Evolutionary conservation across 2,797 vertebrate species (phyloP).

Genomic region (Tenualosa thibaudeaui): DNA sequence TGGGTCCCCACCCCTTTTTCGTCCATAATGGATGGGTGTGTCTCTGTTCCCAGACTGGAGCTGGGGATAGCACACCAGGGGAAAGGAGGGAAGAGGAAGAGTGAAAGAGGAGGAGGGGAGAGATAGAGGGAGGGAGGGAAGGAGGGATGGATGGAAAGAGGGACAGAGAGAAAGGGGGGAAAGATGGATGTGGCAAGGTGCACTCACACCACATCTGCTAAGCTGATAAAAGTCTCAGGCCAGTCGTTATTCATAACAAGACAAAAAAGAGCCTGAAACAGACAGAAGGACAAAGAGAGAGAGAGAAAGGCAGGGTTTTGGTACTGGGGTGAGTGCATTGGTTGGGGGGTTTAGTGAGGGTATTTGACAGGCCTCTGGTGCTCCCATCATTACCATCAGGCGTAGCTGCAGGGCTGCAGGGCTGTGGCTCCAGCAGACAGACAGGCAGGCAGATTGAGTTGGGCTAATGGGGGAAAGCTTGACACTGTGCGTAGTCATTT

Average conservation of each 20-base stretch:
- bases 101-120: constrained; percentile 52
- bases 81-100: constrained; percentile 38
- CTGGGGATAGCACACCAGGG: constrained; percentile 26
- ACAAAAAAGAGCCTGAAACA: background rate
- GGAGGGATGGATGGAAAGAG: constrained; percentile 40
- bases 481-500: constrained; percentile 73
- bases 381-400: constrained; percentile 71
- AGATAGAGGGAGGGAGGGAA: constrained; percentile 38
- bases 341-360: constrained; percentile 46
- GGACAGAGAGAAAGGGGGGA: constrained; percentile 32
- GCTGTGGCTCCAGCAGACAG: constrained; percentile 62
- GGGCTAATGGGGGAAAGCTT: constrained; percentile 67
- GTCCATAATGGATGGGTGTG: constrained; percentile 70
- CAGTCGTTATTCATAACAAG: background rate
- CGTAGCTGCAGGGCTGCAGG: constrained; percentile 66
- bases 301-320: constrained; percentile 30
- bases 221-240: background rate
- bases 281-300: constrained; percentile 26
- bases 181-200: constrained; percentile 9
- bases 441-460: constrained; percentile 75
- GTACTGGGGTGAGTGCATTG: background rate
- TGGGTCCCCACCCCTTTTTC: constrained; percentile 62
- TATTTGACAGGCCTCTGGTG: constrained; percentile 49
- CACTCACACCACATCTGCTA: constrained; percentile 12
- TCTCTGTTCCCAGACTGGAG: constrained; percentile 57